Conservation (phyloP, 2,113 vertebrate species). For the Festucalex cinctus region DNA sequence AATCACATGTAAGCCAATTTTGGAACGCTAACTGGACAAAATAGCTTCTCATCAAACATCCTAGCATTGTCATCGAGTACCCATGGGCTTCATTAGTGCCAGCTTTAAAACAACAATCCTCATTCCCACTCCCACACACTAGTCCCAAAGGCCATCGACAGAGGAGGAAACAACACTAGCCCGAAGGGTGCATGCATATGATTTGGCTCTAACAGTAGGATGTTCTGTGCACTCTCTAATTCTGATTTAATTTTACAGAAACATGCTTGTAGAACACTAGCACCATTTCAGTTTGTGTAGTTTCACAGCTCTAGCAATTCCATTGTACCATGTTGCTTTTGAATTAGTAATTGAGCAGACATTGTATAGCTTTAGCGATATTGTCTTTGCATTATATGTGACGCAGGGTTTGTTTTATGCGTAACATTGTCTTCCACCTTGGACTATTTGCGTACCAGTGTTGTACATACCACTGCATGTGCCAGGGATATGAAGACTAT, state of each 20-base stretch:
- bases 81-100: constrained; percentile 69
- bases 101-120: constrained; percentile 60
- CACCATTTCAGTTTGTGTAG: not conserved
- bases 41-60: constrained; percentile 50
- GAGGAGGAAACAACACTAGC: constrained; percentile 47
- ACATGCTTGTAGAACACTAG: not conserved
- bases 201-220: constrained; percentile 19
- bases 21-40: constrained; percentile 25
- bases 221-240: constrained; percentile 7
- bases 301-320: not conserved
- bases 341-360: not conserved
- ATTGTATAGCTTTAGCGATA: not conserved
- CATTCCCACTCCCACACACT: constrained; percentile 55
- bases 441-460: too few species aligned
- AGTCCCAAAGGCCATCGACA: constrained; percentile 52
- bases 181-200: constrained; percentile 42
- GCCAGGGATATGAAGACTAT: too few species aligned
- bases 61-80: constrained; percentile 50
- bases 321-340: not conserved
- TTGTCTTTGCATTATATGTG: not conserved
- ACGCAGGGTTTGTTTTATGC: not conserved
- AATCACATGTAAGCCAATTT: constrained; percentile 18
- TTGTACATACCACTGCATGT: too few species aligned
- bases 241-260: constrained; percentile 6
- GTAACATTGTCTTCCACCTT: not conserved